A percentile compares a stretch with the other conserved stretches of the same genome.
phyloP scores from a whole-genome alignment of 2,888 invertebrate species.

The Octonoba sinensis region DNA sequence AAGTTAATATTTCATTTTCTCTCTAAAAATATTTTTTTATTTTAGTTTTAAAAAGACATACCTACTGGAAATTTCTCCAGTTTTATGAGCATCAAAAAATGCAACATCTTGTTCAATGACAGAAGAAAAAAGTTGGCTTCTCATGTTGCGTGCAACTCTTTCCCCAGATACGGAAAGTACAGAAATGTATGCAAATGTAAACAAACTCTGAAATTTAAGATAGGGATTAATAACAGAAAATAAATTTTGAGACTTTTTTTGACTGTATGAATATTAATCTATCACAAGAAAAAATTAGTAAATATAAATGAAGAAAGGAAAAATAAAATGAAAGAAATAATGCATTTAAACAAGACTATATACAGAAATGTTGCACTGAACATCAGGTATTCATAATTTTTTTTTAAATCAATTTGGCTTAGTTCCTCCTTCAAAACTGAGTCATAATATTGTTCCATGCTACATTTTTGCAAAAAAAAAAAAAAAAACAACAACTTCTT shows the following conservation, averaged over 20 bases:
- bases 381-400: too few species aligned
- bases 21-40: neutral
- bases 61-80: slow-evolving; percentile 92
- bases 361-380: too few species aligned
- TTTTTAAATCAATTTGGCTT: too few species aligned
- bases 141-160: slow-evolving; percentile 84
- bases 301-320: neutral
- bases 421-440: too few species aligned
- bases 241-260: neutral
- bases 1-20: neutral
- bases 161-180: slow-evolving; percentile 90
- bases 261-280: too few species aligned
- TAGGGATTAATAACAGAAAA: neutral
- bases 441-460: too few species aligned
- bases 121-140: slow-evolving; percentile 84
- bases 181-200: slow-evolving; percentile 91
- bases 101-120: slow-evolving; percentile 88
- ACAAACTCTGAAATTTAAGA: slow-evolving; percentile 77
- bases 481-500: too few species aligned
- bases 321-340: too few species aligned
- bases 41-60: slow-evolving; percentile 69
- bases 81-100: slow-evolving; percentile 91
- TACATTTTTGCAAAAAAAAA: too few species aligned
- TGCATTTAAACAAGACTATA: too few species aligned
- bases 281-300: too few species aligned